Percentiles rank a stretch among this genome's conserved stretches.
These are phyloP conservation scores for Schizopygopsis pylzovi DNA, from an alignment of 2,797 vertebrate species.

Conservation along the genomic window DNA sequence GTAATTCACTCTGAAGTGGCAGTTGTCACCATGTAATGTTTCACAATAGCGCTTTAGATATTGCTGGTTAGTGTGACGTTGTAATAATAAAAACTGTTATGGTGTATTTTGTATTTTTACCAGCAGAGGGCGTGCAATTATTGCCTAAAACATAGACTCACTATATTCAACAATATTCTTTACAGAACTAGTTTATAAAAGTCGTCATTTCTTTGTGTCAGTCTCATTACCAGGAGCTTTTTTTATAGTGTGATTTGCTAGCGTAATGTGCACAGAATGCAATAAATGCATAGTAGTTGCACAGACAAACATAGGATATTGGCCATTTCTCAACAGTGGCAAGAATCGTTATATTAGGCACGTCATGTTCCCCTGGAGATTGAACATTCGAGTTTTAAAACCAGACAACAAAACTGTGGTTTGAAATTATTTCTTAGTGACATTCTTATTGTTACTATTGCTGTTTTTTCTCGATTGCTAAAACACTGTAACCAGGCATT, in stretches of 20 bases:
- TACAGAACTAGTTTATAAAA: neutral
- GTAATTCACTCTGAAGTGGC: neutral
- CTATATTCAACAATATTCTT: neutral
- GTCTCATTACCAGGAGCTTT: neutral
- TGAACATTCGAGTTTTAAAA: neutral
- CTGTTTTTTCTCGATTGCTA: too few species aligned
- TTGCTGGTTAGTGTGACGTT: neutral
- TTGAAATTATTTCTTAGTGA: neutral
- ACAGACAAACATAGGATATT: neutral
- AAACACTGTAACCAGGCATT: too few species aligned
- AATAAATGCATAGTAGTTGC: neutral
- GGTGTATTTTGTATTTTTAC: neutral
- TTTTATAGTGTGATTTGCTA: neutral
- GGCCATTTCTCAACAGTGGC: neutral
- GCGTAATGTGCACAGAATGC: neutral
- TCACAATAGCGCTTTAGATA: neutral
- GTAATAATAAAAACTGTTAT: neutral
- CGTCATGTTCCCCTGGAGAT: neutral
- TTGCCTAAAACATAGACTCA: neutral
- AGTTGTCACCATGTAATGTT: neutral
- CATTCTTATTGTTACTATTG: neutral
- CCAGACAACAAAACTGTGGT: neutral
- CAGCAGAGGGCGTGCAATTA: constrained; percentile 20
- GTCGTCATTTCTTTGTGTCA: neutral
- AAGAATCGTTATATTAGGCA: neutral